These are phyloP conservation scores for Champsocephalus gunnari DNA, from an alignment of 2,797 vertebrate genomes.

Conservation along the genomic window DNA sequence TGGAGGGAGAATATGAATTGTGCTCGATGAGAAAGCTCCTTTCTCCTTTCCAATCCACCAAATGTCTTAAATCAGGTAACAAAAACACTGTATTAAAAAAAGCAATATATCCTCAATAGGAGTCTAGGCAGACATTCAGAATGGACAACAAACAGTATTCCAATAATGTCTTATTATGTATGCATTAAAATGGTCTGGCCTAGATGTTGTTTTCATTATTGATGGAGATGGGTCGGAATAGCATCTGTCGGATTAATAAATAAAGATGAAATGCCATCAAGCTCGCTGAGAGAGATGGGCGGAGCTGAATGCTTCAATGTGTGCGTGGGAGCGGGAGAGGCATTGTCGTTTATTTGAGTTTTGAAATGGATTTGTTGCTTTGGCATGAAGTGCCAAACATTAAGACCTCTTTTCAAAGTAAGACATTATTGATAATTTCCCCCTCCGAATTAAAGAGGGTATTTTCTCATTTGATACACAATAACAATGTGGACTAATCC, in stretches of 20 bases:
- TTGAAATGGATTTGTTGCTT: conserved; percentile 45
- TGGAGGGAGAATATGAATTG: conserved; percentile 12
- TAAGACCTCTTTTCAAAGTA: conserved; percentile 14
- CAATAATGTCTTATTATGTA: conserved; percentile 57
- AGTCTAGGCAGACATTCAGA: conserved; percentile 29
- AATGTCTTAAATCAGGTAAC: conserved; percentile 36
- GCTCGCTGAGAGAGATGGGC: conserved; percentile 31
- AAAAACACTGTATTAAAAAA: conserved; percentile 14
- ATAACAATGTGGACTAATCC: conserved; percentile 32
- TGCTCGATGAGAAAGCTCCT: conserved; percentile 13
- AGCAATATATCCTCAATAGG: conserved; percentile 24
- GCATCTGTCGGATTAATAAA: conserved; percentile 65
- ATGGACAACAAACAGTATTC: conserved; percentile 50
- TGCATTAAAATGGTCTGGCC: conserved; percentile 56
- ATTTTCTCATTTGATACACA: conserved; percentile 27
- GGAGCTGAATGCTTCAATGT: conserved; percentile 47
- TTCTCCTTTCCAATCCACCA: conserved; percentile 10
- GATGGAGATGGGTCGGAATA: conserved; percentile 44
- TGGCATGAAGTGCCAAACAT: conserved; percentile 25
- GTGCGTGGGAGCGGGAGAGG: conserved; percentile 26
- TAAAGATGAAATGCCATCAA: conserved; percentile 66
- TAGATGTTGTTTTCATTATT: conserved; percentile 52
- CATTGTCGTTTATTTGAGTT: conserved; percentile 43
- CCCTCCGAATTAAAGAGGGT: conserved; percentile 1
- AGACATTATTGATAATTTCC: background rate